Conservation (phyloP, 64 coral and sea anemone genomes). For the Pachyseris speciosa region DNA sequence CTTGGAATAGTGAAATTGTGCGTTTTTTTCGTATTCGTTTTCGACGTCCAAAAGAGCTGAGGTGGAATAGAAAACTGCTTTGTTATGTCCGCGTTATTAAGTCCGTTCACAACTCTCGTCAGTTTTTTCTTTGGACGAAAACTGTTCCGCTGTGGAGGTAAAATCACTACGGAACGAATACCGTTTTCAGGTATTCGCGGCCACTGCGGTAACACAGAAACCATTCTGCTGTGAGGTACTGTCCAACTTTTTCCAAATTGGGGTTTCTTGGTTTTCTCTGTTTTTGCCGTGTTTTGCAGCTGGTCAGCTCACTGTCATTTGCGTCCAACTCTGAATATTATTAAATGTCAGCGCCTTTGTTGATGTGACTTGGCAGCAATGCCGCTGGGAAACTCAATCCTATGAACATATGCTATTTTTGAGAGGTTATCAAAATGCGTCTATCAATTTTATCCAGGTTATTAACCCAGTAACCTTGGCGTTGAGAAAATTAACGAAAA, state of each 20-base stretch:
- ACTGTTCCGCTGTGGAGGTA: background rate
- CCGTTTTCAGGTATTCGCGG: constrained; percentile 9
- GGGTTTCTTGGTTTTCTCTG: background rate
- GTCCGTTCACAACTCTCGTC: constrained; percentile 24
- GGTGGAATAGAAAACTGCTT: constrained; percentile 6
- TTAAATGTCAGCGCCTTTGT: background rate
- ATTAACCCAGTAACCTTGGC: background rate
- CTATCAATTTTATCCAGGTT: background rate
- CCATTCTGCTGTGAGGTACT: background rate
- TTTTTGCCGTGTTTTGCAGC: background rate
- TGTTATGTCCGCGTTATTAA: background rate
- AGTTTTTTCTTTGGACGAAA: constrained; percentile 49
- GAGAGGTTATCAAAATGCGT: background rate
- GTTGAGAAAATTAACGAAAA: background rate
- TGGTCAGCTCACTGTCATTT: background rate
- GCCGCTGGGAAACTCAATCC: constrained; percentile 26
- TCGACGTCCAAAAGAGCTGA: constrained; percentile 21
- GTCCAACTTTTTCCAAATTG: background rate
- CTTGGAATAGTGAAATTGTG: constrained; percentile 14
- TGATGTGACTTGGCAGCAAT: background rate
- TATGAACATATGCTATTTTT: background rate
- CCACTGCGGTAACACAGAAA: constrained; percentile 23
- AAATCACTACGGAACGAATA: constrained; percentile 1
- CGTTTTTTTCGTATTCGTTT: constrained; percentile 30
- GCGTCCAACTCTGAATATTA: background rate